phyloP scores from a whole-genome alignment of 2,888 invertebrate species.

The Caenorhabditis panamensis region DNA sequence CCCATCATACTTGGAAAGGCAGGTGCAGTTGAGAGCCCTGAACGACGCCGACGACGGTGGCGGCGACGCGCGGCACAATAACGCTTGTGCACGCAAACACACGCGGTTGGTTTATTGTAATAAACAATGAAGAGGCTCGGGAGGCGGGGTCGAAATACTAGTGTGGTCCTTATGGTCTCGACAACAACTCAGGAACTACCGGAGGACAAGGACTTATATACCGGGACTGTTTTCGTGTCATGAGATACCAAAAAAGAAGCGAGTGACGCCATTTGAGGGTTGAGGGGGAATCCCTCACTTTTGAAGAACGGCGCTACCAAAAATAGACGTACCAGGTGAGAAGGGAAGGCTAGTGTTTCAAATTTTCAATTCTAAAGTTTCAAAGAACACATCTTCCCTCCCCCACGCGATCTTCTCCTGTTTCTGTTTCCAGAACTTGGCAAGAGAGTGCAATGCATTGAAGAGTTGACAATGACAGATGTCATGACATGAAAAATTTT shows the following conservation, averaged over 20 bases:
- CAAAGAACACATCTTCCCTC: constrained; percentile 21
- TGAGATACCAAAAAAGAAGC: too few species aligned
- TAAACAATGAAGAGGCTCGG: constrained; percentile 42
- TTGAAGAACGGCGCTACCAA: constrained; percentile 10
- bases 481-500: constrained; percentile 2
- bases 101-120: constrained; percentile 27
- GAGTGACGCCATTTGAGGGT: background rate
- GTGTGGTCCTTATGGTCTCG: too few species aligned
- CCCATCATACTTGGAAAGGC: constrained; percentile 29
- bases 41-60: constrained; percentile 7
- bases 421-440: constrained; percentile 31
- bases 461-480: constrained; percentile 49
- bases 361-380: constrained; percentile 20
- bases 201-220: too few species aligned
- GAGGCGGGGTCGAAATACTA: too few species aligned
- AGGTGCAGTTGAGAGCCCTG: constrained; percentile 21
- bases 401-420: background rate
- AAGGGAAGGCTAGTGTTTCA: too few species aligned
- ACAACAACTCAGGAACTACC: background rate
- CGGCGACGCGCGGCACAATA: background rate
- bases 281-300: background rate
- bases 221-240: too few species aligned
- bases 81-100: constrained; percentile 35
- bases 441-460: constrained; percentile 49
- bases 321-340: constrained; percentile 14